These are phyloP conservation scores for Ammospiza caudacuta DNA, from an alignment of 2,113 vertebrate species.

Conservation along the genomic window DNA sequence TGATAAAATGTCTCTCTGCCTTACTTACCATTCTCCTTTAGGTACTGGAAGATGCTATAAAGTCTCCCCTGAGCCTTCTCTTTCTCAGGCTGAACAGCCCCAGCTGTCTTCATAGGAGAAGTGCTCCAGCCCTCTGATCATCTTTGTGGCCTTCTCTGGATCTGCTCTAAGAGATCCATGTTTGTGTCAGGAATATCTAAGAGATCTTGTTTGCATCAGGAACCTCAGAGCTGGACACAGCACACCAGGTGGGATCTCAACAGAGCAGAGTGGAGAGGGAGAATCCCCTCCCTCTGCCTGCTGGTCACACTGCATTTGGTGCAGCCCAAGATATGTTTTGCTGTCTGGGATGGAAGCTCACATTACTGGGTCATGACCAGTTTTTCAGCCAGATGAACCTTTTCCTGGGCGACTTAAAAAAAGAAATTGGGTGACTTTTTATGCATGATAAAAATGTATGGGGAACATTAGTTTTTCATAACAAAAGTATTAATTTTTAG, in stretches of 20 bases:
- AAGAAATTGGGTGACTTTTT: background rate
- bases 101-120: background rate
- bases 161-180: background rate
- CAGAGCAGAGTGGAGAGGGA: background rate
- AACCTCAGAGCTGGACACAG: background rate
- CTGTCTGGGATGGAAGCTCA: background rate
- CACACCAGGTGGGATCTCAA: background rate
- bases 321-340: background rate
- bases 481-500: background rate
- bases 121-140: background rate
- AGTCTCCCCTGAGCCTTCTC: background rate
- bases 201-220: background rate
- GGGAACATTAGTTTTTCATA: background rate
- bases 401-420: background rate
- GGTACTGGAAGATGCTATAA: background rate
- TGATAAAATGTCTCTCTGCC: background rate
- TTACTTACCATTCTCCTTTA: background rate
- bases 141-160: fast-evolving
- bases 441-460: background rate
- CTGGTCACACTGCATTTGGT: background rate
- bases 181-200: background rate
- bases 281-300: background rate
- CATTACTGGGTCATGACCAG: too few relatives aligned
- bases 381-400: background rate
- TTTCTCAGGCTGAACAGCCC: background rate